These are phyloP conservation scores for Epirrhoe tristata DNA, from an alignment of 2,888 invertebrate genomes.

Conservation along the genomic window DNA sequence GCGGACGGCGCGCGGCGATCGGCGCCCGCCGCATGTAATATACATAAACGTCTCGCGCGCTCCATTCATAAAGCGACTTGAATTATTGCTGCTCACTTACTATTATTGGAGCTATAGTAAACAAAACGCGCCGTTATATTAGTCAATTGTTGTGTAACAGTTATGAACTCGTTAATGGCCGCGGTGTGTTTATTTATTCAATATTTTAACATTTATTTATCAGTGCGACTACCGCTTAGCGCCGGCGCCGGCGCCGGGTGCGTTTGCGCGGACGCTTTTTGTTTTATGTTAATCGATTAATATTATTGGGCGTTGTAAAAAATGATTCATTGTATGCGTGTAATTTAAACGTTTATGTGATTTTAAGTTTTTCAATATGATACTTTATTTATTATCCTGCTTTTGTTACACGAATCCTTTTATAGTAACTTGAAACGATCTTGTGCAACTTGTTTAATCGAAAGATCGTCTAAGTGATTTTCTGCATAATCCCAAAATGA, in stretches of 20 bases:
- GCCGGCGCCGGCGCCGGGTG: conserved; percentile 15
- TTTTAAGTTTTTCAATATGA: conserved; percentile 22
- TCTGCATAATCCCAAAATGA: no score
- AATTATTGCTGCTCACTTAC: conserved; percentile 63
- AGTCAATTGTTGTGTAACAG: conserved; percentile 45
- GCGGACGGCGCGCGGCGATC: conserved; percentile 19
- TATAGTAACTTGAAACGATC: no score
- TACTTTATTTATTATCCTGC: conserved; percentile 4
- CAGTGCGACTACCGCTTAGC: conserved; percentile 34
- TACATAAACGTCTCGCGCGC: conserved; percentile 62
- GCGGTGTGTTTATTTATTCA: conserved; percentile 44
- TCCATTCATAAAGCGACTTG: conserved; percentile 71
- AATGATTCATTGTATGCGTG: conserved; percentile 20
- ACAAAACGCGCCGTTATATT: conserved; percentile 56
- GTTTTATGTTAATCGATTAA: conserved; percentile 38
- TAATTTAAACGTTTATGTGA: conserved; percentile 29
- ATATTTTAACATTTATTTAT: conserved; percentile 45
- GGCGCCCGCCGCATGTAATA: conserved; percentile 53
- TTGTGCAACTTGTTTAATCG: no score
- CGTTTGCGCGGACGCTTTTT: conserved; percentile 35
- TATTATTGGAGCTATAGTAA: conserved; percentile 65
- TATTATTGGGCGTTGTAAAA: conserved; percentile 15
- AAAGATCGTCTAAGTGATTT: no score
- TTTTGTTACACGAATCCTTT: not conserved
- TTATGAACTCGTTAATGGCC: conserved; percentile 39